A percentile compares a stretch with the other conserved stretches of the same genome.
phyloP scores from a whole-genome alignment of 2,888 invertebrate genomes.

The Coremacera marginata region DNA sequence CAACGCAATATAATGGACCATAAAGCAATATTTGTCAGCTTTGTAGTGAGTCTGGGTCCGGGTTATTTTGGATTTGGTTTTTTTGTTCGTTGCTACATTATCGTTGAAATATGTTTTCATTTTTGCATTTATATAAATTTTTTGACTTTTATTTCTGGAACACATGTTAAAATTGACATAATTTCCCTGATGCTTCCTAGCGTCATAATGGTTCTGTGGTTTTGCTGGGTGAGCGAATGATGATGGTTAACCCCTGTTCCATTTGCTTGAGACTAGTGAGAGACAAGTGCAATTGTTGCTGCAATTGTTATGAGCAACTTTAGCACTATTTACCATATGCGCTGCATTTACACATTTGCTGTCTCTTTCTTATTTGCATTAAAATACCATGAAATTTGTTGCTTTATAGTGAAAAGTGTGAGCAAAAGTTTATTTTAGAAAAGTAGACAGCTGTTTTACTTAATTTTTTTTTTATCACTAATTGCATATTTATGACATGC shows the following conservation, averaged over 20 bases:
- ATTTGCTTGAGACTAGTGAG: not conserved
- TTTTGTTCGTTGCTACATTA: slow-evolving; percentile 42
- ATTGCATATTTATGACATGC: slow-evolving; percentile 57
- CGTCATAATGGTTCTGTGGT: not conserved
- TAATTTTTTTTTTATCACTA: slow-evolving; percentile 53
- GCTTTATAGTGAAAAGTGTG: slow-evolving; percentile 46
- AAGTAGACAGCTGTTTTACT: slow-evolving; percentile 57
- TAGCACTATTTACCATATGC: slow-evolving; percentile 55
- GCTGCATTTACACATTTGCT: slow-evolving; percentile 36
- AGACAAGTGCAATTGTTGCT: slow-evolving; percentile 42
- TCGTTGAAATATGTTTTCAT: slow-evolving; percentile 52
- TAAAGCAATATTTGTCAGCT: slow-evolving; percentile 68
- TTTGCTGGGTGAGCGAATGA: not conserved
- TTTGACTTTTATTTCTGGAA: slow-evolving; percentile 51
- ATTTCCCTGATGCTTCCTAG: slow-evolving; percentile 49
- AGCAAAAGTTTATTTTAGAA: slow-evolving; percentile 36
- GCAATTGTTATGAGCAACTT: slow-evolving; percentile 34
- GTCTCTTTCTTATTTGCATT: slow-evolving; percentile 48
- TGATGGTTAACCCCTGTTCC: not conserved
- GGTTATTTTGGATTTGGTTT: slow-evolving; percentile 57
- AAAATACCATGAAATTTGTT: slow-evolving; percentile 50
- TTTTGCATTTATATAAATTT: slow-evolving; percentile 46
- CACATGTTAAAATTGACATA: slow-evolving; percentile 67
- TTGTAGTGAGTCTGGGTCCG: not conserved
- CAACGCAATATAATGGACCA: slow-evolving; percentile 64